These are phyloP conservation scores for Trinorchestia longiramus DNA, from an alignment of 1,140 invertebrate species.

Conservation along the genomic window DNA sequence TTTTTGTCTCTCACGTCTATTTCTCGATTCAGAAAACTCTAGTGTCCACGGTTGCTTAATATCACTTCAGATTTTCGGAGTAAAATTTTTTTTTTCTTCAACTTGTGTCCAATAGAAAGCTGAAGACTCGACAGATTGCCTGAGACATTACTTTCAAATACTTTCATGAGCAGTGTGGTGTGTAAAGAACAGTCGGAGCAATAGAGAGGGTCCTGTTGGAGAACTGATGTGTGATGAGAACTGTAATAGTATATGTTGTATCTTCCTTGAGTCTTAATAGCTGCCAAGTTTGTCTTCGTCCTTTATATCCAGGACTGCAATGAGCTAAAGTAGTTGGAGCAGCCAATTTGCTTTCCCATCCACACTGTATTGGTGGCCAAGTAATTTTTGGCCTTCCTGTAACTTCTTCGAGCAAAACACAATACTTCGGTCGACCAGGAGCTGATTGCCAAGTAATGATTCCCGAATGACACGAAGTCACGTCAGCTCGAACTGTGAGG, in stretches of 20 bases:
- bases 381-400: conserved; percentile 30
- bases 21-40: neutral
- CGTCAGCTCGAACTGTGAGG: conserved; percentile 30
- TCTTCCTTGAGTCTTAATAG: conserved; percentile 23
- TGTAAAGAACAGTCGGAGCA: conserved; percentile 22
- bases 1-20: neutral
- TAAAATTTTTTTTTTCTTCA: neutral
- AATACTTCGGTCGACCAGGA: conserved; percentile 39
- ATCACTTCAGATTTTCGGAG: neutral
- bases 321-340: conserved; percentile 16
- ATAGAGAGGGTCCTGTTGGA: conserved; percentile 34
- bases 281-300: conserved; percentile 37
- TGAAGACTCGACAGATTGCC: neutral
- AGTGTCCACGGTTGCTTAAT: neutral
- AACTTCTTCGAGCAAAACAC: conserved; percentile 36
- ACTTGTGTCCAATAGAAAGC: neutral
- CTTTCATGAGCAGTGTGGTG: conserved; percentile 35
- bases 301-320: conserved; percentile 6
- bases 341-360: conserved; percentile 16
- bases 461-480: neutral
- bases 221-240: conserved; percentile 28
- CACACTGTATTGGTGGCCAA: conserved; percentile 45
- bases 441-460: conserved; percentile 44
- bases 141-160: neutral
- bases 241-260: conserved; percentile 16